Base-by-base conservation (phyloP, 2,797 vertebrate species). In the Hippoglossus hippoglossus region DNA sequence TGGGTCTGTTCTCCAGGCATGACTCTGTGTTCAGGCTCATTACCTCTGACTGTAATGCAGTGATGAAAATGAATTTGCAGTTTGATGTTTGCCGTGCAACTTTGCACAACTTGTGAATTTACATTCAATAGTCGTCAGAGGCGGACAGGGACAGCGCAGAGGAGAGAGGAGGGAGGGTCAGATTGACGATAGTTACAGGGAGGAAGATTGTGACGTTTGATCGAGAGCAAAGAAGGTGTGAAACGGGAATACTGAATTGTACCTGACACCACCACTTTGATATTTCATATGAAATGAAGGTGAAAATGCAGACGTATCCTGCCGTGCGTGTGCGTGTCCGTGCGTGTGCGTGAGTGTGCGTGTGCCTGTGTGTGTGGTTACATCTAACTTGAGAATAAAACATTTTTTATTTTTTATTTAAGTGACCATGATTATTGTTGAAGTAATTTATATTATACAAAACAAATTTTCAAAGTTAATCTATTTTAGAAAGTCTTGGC, bases 11-110 rank as follows among this genome's bases (percentile, higher is more conserved):
- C 58, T 73, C 24, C 58, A 28, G 53, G 64, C 2, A n/a, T 67
- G 74, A 69, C 55, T 59, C 56, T 46, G 50, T 55, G 64, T 47
- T 53, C 2, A 1, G 68, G 46, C 47, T 66, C 24, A 58, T 68
- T 62, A 46, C 54, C 67, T 62, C 25, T 73, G 71, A 66, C 75
- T 69, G 22, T 67, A 57, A 80, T 52, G 52, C 47, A 63, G 47
- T 59, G 39, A 67, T 44, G 67, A 34, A 62, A 6, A 50, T 3
- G 28, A 31, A 31, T 31, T 31, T 31, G 28, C 16, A 46, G 18
- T 46, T 16, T 19, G 44, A 2, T 9, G 22, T 28, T 19, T 24
- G 10, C 19, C 0, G 21, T 19, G 7, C 12, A 71, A 36, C 55
- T 58, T 5, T 67, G 67, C 60, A 51, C 49, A 59, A 44, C 61